A percentile compares a stretch with the other conserved stretches of the same genome.
phyloP scores from a whole-genome alignment of 2,797 vertebrate species.

The Oryzias sinensis region DNA sequence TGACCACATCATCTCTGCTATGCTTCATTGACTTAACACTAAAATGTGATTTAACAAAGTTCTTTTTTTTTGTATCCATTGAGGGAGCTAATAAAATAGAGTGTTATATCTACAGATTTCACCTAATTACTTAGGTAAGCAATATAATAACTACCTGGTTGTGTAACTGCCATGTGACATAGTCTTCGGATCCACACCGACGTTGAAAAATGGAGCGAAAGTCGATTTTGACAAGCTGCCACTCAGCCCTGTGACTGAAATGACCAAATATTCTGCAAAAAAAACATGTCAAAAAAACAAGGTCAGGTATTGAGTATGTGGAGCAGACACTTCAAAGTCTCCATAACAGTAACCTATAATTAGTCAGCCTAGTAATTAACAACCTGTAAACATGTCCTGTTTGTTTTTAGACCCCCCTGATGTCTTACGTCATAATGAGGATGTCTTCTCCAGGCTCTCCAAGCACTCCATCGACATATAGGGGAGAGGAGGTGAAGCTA shows the following conservation, averaged over 20 bases:
- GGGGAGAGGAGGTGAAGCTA: slow-evolving; percentile 90
- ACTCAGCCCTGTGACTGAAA: slow-evolving; percentile 93
- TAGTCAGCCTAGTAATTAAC: slow-evolving; percentile 33
- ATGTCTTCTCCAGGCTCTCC: slow-evolving; percentile 94
- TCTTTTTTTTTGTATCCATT: too few species aligned
- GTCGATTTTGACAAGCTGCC: slow-evolving; percentile 94
- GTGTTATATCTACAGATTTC: neutral
- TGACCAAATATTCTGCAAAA: slow-evolving; percentile 88
- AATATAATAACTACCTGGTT: slow-evolving; percentile 77
- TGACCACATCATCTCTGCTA: too few species aligned
- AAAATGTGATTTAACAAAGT: too few species aligned
- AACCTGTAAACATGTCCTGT: slow-evolving; percentile 16
- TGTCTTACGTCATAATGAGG: slow-evolving; percentile 92
- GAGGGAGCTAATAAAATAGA: too few species aligned
- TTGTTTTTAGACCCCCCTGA: slow-evolving; percentile 16
- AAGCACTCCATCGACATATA: slow-evolving; percentile 92
- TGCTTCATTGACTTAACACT: too few species aligned
- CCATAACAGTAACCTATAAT: slow-evolving; percentile 27
- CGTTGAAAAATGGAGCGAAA: slow-evolving; percentile 89
- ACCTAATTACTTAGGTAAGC: too few species aligned
- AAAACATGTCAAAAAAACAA: slow-evolving; percentile 25
- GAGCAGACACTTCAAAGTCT: slow-evolving; percentile 21
- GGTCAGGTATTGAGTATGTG: slow-evolving; percentile 9
- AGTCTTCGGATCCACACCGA: slow-evolving; percentile 85
- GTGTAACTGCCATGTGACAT: slow-evolving; percentile 87